Evolutionary conservation across 1,140 invertebrate species (phyloP).

Genomic region (Trinorchestia longiramus): DNA sequence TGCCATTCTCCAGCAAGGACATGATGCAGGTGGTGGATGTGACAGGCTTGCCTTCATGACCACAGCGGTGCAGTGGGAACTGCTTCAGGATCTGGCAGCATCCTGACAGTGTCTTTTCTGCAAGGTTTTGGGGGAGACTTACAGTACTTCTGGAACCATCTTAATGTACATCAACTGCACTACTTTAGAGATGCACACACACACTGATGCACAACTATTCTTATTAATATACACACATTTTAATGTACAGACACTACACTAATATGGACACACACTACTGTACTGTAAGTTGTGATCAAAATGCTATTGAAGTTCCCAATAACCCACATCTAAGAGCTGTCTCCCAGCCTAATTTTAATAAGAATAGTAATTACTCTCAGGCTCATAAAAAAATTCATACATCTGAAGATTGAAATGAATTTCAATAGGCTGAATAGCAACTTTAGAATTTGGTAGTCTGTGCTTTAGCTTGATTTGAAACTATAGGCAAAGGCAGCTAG

Average conservation of each 20-base stretch:
- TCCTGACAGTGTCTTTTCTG: conserved; percentile 79
- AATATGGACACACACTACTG: background rate
- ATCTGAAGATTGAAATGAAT: background rate
- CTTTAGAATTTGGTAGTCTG: background rate
- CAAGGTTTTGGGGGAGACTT: too few species aligned
- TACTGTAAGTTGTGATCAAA: background rate
- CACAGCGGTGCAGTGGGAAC: conserved; percentile 87
- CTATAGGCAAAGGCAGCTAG: background rate
- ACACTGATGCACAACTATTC: too few species aligned
- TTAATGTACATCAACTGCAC: too few species aligned
- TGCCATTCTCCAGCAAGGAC: conserved; percentile 81
- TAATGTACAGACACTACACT: too few species aligned
- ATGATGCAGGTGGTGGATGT: conserved; percentile 81
- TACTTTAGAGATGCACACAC: too few species aligned
- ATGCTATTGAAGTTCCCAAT: background rate
- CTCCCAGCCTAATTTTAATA: background rate
- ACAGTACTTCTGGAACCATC: too few species aligned
- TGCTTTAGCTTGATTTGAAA: background rate
- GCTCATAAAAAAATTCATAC: background rate
- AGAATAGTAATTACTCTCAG: background rate
- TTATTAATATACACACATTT: too few species aligned
- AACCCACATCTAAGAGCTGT: background rate
- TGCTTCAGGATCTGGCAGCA: conserved; percentile 89
- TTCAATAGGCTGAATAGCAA: background rate
- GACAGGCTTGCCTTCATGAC: conserved; percentile 81